Evolutionary conservation across 2,113 vertebrate genomes (phyloP).

Genomic region (Heterocephalus glaber): DNA sequence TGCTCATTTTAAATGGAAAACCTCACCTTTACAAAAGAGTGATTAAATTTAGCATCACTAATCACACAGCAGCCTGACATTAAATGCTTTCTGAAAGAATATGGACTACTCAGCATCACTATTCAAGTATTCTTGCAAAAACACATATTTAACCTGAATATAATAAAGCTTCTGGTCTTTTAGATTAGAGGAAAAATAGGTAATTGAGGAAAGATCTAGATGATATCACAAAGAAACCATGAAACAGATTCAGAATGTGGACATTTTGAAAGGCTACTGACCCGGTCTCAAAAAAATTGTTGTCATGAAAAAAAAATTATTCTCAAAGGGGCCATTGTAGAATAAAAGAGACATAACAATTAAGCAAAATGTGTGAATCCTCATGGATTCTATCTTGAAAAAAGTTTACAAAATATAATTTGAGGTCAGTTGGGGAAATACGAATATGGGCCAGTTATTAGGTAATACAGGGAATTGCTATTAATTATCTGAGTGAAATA

Average conservation of each 20-base stretch:
- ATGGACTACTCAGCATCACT: background rate
- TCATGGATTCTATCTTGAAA: background rate
- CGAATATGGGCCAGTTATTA: background rate
- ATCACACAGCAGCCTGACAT: background rate
- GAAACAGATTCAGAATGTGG: background rate
- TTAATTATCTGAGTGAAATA: conserved; percentile 16
- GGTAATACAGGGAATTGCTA: background rate
- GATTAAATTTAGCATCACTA: background rate
- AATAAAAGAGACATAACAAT: background rate
- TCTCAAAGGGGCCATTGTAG: background rate
- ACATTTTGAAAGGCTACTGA: background rate
- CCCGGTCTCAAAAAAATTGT: background rate
- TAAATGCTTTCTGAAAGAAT: conserved; percentile 21
- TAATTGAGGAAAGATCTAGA: background rate
- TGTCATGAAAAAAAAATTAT: background rate
- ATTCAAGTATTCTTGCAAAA: background rate
- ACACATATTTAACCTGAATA: background rate
- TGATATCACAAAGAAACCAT: background rate
- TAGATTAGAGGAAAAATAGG: conserved; percentile 2
- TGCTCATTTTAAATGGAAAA: background rate
- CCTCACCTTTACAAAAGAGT: background rate
- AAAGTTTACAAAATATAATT: conserved; percentile 22
- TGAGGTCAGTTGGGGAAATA: background rate
- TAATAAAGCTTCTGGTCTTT: conserved; percentile 21
- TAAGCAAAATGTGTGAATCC: background rate